Base-by-base conservation (phyloP, 2,888 invertebrate species). In the Adelognathus sp. region DNA sequence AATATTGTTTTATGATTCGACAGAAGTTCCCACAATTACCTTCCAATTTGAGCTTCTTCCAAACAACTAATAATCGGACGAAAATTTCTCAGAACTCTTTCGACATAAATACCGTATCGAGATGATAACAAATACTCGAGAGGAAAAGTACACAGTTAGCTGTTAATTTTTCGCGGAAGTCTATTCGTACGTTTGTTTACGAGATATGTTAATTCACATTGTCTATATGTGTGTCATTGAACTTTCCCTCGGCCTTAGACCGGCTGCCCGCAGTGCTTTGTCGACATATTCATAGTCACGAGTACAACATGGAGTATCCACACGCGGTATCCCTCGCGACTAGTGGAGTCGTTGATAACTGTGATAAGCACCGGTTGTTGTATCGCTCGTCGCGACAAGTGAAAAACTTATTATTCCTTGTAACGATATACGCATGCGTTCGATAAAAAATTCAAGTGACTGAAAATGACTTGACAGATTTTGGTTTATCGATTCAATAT, bases 151-250 rank as follows among this genome's bases (percentile, higher is more conserved):
- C 3, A 3, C 46, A 4, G 21, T 46, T 14, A 4, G 14, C 14
- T 21, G 11, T 46, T 24, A 9, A 21, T 46, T 46, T 18, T 7
- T 18, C 46, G 18, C 7, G 9, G 21, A 9, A 7, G 16, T 21
- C 21, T 11, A 11, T 18, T 21, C n/a, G n/a, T 50, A 4, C 4
- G 46, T 11, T 5, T 50, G 46, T 50, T 21, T 50, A 24, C 24
- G 24, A 11, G 21, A 50, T 50, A 50, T 50, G 46, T 4, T 50
- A 50, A 50, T 50, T 50, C 24, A 4, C 46, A 9, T 11, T 5
- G 21, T 24, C 24, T 18, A 60, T 70, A 24, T 70, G 58, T 60
- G 60, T 70, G 46, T 46, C 60, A 27, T 56, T 60, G 60, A 70
- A 70, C 58, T 46, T 14, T 44, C 14, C 16, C 36, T 36, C 58